phyloP scores from a whole-genome alignment of 2,113 vertebrate species.

The Struthio camelus region DNA sequence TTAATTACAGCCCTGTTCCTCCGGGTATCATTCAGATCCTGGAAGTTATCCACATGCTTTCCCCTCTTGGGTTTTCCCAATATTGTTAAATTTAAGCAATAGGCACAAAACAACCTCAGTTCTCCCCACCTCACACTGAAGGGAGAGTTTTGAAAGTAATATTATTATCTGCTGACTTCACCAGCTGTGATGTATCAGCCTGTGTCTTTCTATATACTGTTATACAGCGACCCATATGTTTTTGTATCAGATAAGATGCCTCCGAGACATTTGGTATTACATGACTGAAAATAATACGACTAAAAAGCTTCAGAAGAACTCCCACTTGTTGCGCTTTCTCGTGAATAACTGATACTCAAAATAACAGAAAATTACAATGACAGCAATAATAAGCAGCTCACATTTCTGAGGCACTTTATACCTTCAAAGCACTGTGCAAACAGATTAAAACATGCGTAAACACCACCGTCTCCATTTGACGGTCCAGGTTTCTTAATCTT shows the following conservation, averaged over 20 bases:
- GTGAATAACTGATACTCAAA: background rate
- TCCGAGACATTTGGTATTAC: background rate
- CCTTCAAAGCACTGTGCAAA: background rate
- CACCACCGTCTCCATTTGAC: background rate
- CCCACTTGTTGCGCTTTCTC: background rate
- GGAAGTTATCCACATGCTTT: constrained; percentile 11
- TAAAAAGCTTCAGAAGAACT: background rate
- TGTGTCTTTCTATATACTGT: background rate
- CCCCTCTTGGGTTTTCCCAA: background rate
- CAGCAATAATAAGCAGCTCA: background rate
- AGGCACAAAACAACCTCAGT: background rate
- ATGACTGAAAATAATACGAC: background rate
- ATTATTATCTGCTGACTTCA: background rate
- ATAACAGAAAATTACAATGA: background rate
- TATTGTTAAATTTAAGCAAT: background rate
- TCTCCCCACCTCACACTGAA: background rate
- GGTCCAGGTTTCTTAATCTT: background rate
- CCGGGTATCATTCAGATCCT: background rate
- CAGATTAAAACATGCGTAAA: background rate
- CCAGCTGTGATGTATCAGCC: background rate
- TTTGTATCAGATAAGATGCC: background rate
- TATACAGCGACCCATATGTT: background rate
- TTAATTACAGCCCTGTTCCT: background rate
- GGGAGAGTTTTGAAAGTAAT: background rate
- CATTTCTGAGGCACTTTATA: background rate